Base-by-base conservation (phyloP, 2,797 vertebrate genomes). In the Syndactyla subalaris region DNA sequence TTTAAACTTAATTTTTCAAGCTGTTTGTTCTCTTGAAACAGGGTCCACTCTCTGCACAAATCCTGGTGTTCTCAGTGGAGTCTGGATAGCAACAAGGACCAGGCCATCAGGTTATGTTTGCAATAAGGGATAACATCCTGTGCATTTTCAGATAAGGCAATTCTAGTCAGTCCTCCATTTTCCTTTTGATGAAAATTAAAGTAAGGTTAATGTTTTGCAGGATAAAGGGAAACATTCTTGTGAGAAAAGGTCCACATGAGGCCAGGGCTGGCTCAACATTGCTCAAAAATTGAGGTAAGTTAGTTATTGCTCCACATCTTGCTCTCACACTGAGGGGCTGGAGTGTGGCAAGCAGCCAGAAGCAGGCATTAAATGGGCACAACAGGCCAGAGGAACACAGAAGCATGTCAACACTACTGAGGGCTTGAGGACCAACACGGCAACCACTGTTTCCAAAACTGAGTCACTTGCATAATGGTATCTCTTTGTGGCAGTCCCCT, bases 401-500 rank as follows among this genome's bases (percentile, higher is more conserved):
- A 41, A 79, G 36, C 74, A 3, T 15, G 9, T 30, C 5, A 19
- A 2, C 43, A 41, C 16, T 61, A 17, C 26, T 34, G 22, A 61
- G 10, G 6, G 6, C 13, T 23, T 23, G 21, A 65, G 57, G 12
- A 85, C 10, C 0, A 1, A 70, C 41, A 61, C 0, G 1, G 10
- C 20, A 78, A 59, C 9, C 2, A 4, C 15, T 38, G 18, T 66
- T 78, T 49, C 38, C 27, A 22, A 34, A 34, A 71, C 36, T 14
- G 19, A 82, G 3, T 20, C 39, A 30, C 7, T 26, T 70, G 34
- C 32, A 36, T 39, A 65, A 24, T 2, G 43, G 14, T 16, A 45
- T 18, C 29, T 57, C 21, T 67, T 23, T 3, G 0, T 14, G 10
- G 38, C 17, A 15, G 4, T 38, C 34, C 32, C 18, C 8, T 76